Conservation (phyloP, 2,797 vertebrate genomes). For the Hapalemur alaotrensis region DNA sequence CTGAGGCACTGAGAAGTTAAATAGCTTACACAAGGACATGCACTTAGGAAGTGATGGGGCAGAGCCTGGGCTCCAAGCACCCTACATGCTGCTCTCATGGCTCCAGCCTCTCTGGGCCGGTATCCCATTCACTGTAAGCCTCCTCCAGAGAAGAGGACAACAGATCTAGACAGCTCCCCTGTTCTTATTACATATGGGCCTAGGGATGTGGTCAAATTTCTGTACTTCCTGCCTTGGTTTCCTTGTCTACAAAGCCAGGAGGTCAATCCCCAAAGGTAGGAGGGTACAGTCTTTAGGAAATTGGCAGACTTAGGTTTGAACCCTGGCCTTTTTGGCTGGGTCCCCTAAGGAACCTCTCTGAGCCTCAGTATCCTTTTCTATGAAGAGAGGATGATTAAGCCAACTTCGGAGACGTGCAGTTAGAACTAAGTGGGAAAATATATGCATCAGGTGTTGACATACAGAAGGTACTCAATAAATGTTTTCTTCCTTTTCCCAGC, state of each 20-base stretch:
- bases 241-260: neutral
- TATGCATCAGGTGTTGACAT: neutral
- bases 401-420: neutral
- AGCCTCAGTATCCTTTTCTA: neutral
- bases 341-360: neutral
- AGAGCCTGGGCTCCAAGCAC: rapidly evolving
- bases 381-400: neutral
- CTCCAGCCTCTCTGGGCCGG: no score
- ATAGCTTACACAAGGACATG: neutral
- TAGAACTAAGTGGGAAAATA: neutral
- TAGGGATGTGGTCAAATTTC: no score
- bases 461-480: neutral
- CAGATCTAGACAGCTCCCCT: neutral
- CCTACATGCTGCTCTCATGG: rapidly evolving
- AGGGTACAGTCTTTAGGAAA: neutral
- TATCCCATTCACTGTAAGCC: neutral
- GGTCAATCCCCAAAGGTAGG: neutral
- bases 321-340: neutral
- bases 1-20: neutral
- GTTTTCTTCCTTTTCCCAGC: neutral
- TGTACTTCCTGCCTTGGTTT: neutral
- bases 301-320: neutral
- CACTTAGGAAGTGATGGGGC: neutral
- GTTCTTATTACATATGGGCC: neutral
- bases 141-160: neutral